Evolutionary conservation across 2,113 vertebrate genomes (phyloP).

Genomic region (Melanerpes formicivorus): DNA sequence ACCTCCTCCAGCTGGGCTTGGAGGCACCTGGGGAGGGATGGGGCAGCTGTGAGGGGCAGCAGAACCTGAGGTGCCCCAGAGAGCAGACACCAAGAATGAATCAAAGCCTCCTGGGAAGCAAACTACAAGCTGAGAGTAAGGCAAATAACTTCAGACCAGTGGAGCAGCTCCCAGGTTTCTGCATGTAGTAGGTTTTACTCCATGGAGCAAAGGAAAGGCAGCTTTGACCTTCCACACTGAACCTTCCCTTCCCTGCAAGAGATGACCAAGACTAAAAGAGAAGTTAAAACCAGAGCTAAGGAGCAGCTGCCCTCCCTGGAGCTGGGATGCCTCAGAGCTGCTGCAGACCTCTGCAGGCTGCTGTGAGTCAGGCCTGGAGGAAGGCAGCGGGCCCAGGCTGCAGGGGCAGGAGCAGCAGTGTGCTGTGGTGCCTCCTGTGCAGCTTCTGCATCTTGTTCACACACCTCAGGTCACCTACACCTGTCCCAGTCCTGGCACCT

Average conservation of each 20-base stretch:
- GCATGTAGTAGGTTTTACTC: neutral
- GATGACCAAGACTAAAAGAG: slow-evolving; percentile 11
- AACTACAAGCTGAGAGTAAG: neutral
- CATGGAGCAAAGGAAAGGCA: neutral
- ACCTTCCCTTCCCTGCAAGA: neutral
- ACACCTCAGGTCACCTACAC: neutral
- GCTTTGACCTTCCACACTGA: neutral
- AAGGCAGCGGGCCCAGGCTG: neutral
- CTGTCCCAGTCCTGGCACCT: neutral
- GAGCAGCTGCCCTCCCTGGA: slow-evolving; percentile 15
- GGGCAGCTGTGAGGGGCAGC: neutral
- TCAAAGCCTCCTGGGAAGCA: neutral
- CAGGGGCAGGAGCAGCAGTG: neutral
- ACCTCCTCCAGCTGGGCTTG: neutral
- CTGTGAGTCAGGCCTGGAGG: neutral
- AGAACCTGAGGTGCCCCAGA: neutral
- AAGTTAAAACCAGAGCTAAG: neutral
- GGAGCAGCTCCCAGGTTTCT: neutral
- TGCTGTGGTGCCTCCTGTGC: neutral
- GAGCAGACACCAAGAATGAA: neutral
- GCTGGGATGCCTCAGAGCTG: neutral
- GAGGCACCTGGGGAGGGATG: neutral
- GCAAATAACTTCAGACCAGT: slow-evolving; percentile 3
- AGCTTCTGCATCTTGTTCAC: neutral
- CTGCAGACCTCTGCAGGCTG: neutral